phyloP scores from a whole-genome alignment of 2,888 invertebrate genomes.

The Plagodis dolabraria region DNA sequence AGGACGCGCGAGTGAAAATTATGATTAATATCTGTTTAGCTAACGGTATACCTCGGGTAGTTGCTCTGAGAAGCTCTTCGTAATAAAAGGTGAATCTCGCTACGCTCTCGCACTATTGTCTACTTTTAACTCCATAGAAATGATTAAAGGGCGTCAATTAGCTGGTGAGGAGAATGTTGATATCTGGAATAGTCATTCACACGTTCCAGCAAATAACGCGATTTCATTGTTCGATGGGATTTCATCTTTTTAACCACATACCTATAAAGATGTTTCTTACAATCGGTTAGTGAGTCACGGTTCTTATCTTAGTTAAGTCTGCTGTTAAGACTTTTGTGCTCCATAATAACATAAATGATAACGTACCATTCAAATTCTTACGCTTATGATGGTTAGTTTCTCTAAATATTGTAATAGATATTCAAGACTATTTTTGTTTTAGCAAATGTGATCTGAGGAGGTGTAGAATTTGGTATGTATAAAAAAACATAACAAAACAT shows the following conservation, averaged over 20 bases:
- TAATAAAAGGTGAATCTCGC: slow-evolving; percentile 29
- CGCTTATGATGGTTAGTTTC: too few relatives aligned
- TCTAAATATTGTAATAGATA: too few relatives aligned
- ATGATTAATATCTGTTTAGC: slow-evolving; percentile 84
- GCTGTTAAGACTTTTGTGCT: slow-evolving; percentile 9
- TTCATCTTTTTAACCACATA: slow-evolving; percentile 40
- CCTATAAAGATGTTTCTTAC: slow-evolving; percentile 4
- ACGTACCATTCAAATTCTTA: slow-evolving; percentile 1
- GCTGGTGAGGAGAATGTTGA: slow-evolving; percentile 47
- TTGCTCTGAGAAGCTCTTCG: slow-evolving; percentile 56
- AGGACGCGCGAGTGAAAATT: slow-evolving; percentile 80
- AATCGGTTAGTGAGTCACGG: slow-evolving; percentile 36
- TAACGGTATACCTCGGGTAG: slow-evolving; percentile 67
- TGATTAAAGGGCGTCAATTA: slow-evolving; percentile 70
- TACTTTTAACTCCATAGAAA: slow-evolving; percentile 43
- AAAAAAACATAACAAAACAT: too few relatives aligned
- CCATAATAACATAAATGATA: slow-evolving; percentile 5
- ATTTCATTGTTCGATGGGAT: slow-evolving; percentile 54
- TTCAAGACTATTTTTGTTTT: too few relatives aligned
- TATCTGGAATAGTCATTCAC: slow-evolving; percentile 48
- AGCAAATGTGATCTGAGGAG: too few relatives aligned
- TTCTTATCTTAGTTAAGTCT: slow-evolving; percentile 30
- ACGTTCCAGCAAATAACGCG: slow-evolving; percentile 42
- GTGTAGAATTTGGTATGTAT: too few relatives aligned
- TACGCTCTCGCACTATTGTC: slow-evolving; percentile 28